Base-by-base conservation (phyloP, 2,797 vertebrate species). In the Xenopus petersii region DNA sequence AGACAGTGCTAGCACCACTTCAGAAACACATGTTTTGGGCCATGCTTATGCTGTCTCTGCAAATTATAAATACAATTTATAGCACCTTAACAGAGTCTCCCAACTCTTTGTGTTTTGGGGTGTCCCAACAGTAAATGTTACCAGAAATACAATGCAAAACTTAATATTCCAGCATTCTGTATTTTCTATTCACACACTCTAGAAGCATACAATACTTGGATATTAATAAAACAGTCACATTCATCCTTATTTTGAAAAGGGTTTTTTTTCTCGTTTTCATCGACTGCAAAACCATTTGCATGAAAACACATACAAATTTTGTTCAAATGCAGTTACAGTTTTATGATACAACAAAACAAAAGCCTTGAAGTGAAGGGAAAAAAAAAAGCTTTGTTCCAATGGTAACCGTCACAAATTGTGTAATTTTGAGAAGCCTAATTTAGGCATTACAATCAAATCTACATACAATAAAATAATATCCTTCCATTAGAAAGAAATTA, bases 401-500 rank as follows among this genome's bases (percentile, higher is more conserved):
- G 84, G 88, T 86, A 87, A 86, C 84, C 82, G 84, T 87, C 89
- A 91, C 82, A 90, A 88, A 86, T 85, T 84, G 82, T 79, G 83
- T 84, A 83, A 88, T 87, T 88, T 89, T 88, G 87, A 88, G 71
- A 65, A 87, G 91, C 91, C 91, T 92, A 93, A 93, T 92, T 92
- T 92, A 93, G 91, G 91, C 91, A 91, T 86, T 93, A 90, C 89
- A 90, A 88, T 89, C 89, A 91, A 90, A 90, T 73, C 88, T 91
- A 89, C 89, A 89, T 89, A 93, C 92, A 92, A 92, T 92, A 90
- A 89, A 91, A 89, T 90, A 87, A 88, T 79, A 84, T 91, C 90
- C 91, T 93, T 92, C 91, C 90, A 90, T 89, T 91, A 90, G 91
- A 92, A 93, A 92, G 91, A 93, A 89, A 93, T 92, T 86, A 87